Conservation (phyloP, 2,113 vertebrate species). For the Oncorhynchus clarkii region DNA sequence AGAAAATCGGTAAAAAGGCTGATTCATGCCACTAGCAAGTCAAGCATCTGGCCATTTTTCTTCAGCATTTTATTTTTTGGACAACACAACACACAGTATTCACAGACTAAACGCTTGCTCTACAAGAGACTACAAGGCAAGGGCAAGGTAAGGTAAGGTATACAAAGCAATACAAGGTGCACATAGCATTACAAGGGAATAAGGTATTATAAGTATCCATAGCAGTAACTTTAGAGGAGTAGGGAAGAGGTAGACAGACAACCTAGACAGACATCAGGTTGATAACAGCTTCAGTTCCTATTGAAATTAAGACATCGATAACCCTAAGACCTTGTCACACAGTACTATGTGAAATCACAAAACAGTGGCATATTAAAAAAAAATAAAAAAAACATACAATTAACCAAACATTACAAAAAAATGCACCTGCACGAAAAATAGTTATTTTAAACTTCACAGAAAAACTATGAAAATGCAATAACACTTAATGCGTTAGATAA, state of each 20-base stretch:
- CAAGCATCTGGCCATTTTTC: conserved; percentile 43
- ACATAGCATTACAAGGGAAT: neutral
- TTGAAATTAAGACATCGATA: no score
- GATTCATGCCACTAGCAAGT: conserved; percentile 84
- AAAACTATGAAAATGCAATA: no score
- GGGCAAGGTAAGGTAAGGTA: conserved; percentile 4
- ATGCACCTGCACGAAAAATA: no score
- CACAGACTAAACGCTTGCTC: neutral
- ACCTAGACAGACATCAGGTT: neutral
- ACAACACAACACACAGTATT: neutral
- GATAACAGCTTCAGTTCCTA: no score
- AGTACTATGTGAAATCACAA: no score
- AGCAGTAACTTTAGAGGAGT: neutral
- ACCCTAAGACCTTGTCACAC: no score
- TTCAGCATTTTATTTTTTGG: neutral
- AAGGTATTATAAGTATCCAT: neutral
- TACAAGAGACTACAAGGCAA: conserved; percentile 16
- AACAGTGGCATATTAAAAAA: no score
- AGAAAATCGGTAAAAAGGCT: conserved; percentile 70
- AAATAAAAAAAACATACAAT: no score
- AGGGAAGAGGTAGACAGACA: neutral
- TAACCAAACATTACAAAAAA: no score
- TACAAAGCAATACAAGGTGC: neutral
- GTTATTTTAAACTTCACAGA: no score
- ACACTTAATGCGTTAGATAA: no score